These are phyloP conservation scores for Pristiophorus japonicus DNA, from an alignment of 2,113 vertebrate genomes.

Conservation along the genomic window DNA sequence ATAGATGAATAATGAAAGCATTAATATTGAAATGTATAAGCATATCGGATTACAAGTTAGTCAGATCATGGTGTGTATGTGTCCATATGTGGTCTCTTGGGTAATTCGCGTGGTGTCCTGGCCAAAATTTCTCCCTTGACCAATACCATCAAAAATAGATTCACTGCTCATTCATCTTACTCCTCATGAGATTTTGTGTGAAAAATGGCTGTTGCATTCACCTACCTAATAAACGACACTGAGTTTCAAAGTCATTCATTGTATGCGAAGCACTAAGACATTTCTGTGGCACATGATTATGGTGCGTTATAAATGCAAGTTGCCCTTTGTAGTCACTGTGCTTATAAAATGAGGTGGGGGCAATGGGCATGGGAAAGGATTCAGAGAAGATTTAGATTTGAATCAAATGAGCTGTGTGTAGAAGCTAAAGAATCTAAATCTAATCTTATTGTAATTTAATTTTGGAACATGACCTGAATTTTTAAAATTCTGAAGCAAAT, in stretches of 20 bases:
- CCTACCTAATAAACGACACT: neutral
- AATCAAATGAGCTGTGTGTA: neutral
- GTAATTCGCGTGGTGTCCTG: neutral
- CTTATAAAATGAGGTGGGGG: neutral
- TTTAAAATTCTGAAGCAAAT: neutral
- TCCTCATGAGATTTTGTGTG: neutral
- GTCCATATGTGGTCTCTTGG: neutral
- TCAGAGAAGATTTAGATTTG: neutral
- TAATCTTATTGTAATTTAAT: neutral
- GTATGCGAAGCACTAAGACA: neutral
- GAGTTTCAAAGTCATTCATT: neutral
- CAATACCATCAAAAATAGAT: neutral
- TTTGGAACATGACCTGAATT: neutral
- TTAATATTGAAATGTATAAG: neutral
- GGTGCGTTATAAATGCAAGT: neutral
- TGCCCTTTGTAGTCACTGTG: neutral
- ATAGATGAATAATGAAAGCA: neutral
- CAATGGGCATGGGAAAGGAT: neutral
- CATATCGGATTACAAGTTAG: neutral
- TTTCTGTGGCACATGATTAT: neutral
- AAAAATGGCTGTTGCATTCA: neutral
- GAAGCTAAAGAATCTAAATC: neutral
- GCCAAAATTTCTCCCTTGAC: neutral
- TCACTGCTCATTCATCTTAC: neutral
- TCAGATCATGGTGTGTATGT: too few relatives aligned